Evolutionary conservation across 2,797 vertebrate species (phyloP).

Genomic region (Melopsittacus undulatus): DNA sequence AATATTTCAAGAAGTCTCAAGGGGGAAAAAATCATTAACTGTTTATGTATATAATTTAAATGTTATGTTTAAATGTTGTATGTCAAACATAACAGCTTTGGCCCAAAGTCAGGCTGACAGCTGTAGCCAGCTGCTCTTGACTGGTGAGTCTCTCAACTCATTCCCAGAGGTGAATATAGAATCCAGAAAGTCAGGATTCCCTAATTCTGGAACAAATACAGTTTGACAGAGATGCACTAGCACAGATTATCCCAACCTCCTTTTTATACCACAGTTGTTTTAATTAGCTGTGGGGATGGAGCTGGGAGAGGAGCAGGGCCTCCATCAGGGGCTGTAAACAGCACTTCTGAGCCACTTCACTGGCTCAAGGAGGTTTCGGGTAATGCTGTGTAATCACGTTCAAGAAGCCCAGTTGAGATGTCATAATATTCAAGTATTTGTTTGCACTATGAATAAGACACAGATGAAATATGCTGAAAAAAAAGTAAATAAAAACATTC

Average conservation of each 20-base stretch:
- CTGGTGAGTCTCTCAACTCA: background rate
- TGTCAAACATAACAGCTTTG: background rate
- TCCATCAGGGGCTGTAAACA: background rate
- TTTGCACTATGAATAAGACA: background rate
- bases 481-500: background rate
- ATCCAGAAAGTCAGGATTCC: background rate
- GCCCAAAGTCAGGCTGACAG: background rate
- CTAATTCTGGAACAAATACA: background rate
- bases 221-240: background rate
- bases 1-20: background rate
- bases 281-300: background rate
- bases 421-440: background rate
- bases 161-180: background rate
- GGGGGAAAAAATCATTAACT: background rate
- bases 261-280: background rate
- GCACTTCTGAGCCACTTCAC: conserved; percentile 1
- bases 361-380: background rate
- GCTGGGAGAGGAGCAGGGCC: background rate
- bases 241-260: background rate
- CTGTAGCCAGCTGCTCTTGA: background rate
- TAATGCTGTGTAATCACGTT: background rate
- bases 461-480: background rate
- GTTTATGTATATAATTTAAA: background rate
- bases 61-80: background rate
- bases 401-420: background rate